Evolutionary conservation across 2,888 invertebrate species (phyloP).

Genomic region (Bellardia bayeri): DNA sequence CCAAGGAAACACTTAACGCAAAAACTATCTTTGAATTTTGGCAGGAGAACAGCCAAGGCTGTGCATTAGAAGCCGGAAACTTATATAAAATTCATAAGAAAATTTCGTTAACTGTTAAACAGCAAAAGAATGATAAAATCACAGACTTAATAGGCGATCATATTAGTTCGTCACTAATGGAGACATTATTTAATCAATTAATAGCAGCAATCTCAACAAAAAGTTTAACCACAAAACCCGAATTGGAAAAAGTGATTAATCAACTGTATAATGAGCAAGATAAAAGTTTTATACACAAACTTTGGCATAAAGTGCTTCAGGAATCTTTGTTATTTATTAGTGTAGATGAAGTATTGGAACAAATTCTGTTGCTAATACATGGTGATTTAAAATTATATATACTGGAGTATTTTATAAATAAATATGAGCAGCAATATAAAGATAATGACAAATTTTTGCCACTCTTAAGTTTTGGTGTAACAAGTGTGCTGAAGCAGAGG

Average conservation of each 20-base stretch:
- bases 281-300: constrained; percentile 24
- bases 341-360: constrained; percentile 44
- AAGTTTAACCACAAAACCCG: constrained; percentile 21
- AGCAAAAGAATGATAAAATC: constrained; percentile 21
- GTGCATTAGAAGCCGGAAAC: constrained; percentile 47
- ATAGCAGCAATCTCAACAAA: constrained; percentile 35
- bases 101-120: not conserved
- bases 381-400: constrained; percentile 41
- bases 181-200: constrained; percentile 30
- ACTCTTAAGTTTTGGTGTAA: constrained; percentile 34
- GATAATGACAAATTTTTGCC: constrained; percentile 25
- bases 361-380: constrained; percentile 21
- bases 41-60: constrained; percentile 48
- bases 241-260: constrained; percentile 36
- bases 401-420: constrained; percentile 24
- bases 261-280: constrained; percentile 36
- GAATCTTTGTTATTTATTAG: constrained; percentile 55
- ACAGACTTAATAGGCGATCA: constrained; percentile 23
- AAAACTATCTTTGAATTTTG: constrained; percentile 54
- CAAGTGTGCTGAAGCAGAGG: constrained; percentile 16
- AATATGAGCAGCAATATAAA: constrained; percentile 20
- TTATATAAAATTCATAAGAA: constrained; percentile 33
- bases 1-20: not conserved
- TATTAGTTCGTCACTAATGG: constrained; percentile 27
- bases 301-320: constrained; percentile 65